Percentiles rank a stretch among this genome's conserved stretches.
phyloP scores from a whole-genome alignment of 2,888 invertebrate genomes.

The Chymomyza caudatula region DNA sequence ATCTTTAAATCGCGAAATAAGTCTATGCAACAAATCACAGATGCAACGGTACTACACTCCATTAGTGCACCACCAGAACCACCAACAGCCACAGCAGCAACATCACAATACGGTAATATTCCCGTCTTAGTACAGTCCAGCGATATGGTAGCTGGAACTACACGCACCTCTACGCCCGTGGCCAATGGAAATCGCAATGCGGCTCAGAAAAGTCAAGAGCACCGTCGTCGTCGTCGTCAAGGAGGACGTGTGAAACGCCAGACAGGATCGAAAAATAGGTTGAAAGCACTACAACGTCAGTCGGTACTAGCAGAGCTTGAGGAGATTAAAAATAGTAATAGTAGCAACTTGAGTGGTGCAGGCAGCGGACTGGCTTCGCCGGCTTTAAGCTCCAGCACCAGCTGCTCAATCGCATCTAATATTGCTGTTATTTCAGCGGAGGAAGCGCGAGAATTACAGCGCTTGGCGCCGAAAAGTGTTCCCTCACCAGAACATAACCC shows the following conservation, averaged over 20 bases:
- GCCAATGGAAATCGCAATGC: neutral
- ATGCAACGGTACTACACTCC: neutral
- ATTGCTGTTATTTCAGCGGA: conserved; percentile 36
- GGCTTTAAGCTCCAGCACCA: conserved; percentile 28
- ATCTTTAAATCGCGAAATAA: conserved; percentile 77
- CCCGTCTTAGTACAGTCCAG: neutral
- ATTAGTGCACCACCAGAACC: neutral
- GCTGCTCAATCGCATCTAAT: conserved; percentile 34
- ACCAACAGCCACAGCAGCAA: neutral
- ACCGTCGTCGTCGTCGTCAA: neutral
- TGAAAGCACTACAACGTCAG: neutral
- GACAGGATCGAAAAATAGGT: neutral
- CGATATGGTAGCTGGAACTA: neutral
- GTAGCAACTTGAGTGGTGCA: conserved; percentile 19
- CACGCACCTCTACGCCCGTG: neutral
- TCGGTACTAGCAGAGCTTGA: neutral
- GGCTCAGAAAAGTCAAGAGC: neutral
- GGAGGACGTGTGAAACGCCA: neutral
- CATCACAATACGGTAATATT: neutral
- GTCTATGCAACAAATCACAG: conserved; percentile 18
- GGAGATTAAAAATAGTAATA: neutral
- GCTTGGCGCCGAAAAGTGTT: conserved; percentile 33
- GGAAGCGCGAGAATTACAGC: conserved; percentile 41
- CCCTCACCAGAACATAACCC: conserved; percentile 6
- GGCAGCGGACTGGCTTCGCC: conserved; percentile 20